These are phyloP conservation scores for Ametastegia equiseti DNA, from an alignment of 2,888 invertebrate genomes.

Conservation along the genomic window DNA sequence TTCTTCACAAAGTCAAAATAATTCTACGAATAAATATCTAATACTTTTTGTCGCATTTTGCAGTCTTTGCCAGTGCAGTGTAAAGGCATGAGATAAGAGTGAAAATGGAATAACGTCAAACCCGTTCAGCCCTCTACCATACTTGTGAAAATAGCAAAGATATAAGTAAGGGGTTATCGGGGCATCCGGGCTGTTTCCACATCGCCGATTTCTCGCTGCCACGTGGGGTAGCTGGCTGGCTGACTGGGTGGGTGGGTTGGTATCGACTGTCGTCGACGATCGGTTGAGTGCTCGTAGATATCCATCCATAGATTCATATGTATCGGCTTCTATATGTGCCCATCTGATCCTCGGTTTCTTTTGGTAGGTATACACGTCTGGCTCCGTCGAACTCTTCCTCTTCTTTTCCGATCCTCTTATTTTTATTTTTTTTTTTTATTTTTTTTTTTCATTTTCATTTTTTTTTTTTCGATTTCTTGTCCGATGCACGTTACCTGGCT, in stretches of 20 bases:
- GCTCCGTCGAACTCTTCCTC: background rate
- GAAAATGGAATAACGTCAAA: background rate
- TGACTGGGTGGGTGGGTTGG: too few relatives aligned
- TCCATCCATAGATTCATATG: constrained; percentile 15
- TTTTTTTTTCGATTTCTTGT: background rate
- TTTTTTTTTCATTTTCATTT: background rate
- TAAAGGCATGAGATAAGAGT: background rate
- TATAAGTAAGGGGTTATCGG: background rate
- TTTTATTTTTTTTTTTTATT: background rate
- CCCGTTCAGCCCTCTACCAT: constrained; percentile 16
- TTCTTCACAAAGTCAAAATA: background rate
- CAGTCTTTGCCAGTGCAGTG: background rate
- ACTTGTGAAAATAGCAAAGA: constrained; percentile 26
- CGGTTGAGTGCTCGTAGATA: constrained; percentile 11
- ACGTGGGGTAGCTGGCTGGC: too few relatives aligned
- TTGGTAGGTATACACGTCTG: background rate
- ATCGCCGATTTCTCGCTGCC: constrained; percentile 19
- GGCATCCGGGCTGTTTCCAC: constrained; percentile 34
- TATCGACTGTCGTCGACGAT: constrained; percentile 40
- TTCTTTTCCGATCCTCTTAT: too few relatives aligned
- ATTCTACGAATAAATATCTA: background rate
- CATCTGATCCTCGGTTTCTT: background rate
- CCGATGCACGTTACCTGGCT: constrained; percentile 6
- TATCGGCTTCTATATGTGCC: background rate
- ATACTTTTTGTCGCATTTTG: background rate